phyloP scores from a whole-genome alignment of 2,888 invertebrate species.

The Mythimna lalbum region DNA sequence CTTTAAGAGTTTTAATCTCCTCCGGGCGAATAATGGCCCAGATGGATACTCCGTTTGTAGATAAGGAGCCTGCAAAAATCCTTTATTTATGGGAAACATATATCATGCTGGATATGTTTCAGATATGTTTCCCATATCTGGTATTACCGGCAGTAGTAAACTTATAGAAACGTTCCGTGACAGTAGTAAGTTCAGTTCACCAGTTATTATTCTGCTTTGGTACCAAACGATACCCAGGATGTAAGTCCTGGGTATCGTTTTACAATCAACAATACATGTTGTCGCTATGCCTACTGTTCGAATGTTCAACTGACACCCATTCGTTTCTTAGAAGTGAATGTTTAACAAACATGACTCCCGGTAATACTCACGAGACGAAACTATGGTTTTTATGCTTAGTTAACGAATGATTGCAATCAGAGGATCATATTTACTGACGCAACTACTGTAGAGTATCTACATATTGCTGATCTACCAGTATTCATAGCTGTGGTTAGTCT shows the following conservation, averaged over 20 bases:
- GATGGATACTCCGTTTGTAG: no score
- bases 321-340: slow-evolving; percentile 75
- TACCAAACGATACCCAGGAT: no score
- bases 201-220: not conserved
- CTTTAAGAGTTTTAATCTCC: no score
- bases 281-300: slow-evolving; percentile 17
- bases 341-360: slow-evolving; percentile 76
- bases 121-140: no score
- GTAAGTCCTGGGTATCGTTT: slow-evolving; percentile 42
- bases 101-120: no score
- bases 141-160: not conserved
- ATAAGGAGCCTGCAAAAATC: not conserved
- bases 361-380: slow-evolving; percentile 19
- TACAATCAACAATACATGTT: slow-evolving; percentile 39
- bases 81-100: not conserved
- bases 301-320: slow-evolving; percentile 64
- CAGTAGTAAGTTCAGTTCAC: slow-evolving; percentile 5
- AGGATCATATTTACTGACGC: slow-evolving; percentile 10
- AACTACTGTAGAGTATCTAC: not conserved
- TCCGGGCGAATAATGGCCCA: no score
- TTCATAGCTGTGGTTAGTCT: not conserved
- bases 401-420: slow-evolving; percentile 17
- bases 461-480: not conserved
- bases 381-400: slow-evolving; percentile 11
- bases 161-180: not conserved